Base-by-base conservation (phyloP, 2,113 vertebrate genomes). In the Zapornia atra region DNA sequence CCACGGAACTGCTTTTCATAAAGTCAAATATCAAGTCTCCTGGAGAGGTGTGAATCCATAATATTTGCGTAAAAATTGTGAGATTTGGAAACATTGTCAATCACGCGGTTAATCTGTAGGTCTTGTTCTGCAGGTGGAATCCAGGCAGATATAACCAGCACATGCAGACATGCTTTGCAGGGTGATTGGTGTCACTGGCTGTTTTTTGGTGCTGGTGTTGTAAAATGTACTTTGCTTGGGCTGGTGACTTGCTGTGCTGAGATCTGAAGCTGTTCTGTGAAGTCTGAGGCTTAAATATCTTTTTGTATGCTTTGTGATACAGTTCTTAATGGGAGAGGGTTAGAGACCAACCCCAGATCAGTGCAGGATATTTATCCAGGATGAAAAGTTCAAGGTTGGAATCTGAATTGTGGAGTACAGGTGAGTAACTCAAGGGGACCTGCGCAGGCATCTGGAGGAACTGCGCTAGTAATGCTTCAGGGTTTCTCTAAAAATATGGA, bases 101-200 rank as follows among this genome's bases (percentile, higher is more conserved):
- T 51, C 9, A 14, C 53, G 9, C 20, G 48, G 33, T 48, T 81
- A 53, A 76, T 48, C 0, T 0, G 18, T 53, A 61, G 56, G 19
- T 60, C 44, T 71, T 46, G 29, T 40, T 53, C 81, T 53, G 28
- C 36, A 46, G 28, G 36, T 65, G 42, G 50, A 54, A 40, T 70
- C 28, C 26, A 77, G 38, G 40, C 34, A 75, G 81, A 38, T 0
- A 1, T 44, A 51, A 11, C 34, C 42, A 64, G 70, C 76, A n/a
- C 5, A 7, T 16, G 19, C 0, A 2, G 31, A 12, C 29, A 15
- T 0, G 0, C 16, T 50, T 84, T 68, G 28, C n/a, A 34, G 42
- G 28, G 38, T 54, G 11, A 14, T 10, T 28, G 66, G 44, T 16
- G 9, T 51, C 46, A 46, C 42, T 64, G 50, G 40, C 33, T 57